Base-by-base conservation (phyloP, 2,888 invertebrate genomes). In the Tipula helvola region DNA sequence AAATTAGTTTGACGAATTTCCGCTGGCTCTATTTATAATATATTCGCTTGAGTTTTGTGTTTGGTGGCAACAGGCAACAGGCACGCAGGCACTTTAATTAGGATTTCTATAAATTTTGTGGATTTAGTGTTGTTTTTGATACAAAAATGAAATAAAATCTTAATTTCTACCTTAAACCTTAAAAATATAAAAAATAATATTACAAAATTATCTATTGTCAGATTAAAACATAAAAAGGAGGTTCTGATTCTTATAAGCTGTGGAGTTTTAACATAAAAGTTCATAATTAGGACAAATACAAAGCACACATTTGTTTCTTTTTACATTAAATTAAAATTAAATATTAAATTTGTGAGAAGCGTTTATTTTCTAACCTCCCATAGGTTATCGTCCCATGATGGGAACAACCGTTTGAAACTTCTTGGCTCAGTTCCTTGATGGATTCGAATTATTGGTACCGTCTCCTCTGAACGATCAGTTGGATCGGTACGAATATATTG, bases 361-460 rank as follows among this genome's bases (percentile, higher is more conserved):
- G 28, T 28, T 87, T 86, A 88, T 52, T 87, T 88, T 92, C 93
- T 92, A 88, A 95, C 95, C 90, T 93, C 92, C 95, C 95, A 95
- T 90, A 94, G 92, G 36, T 93, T 92, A 0, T 92, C 90, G 88
- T 96, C 94, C 97, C 97, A 97, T 1, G 91, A 90, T 0, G 95
- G 94, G 93, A 97, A 97, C 89, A 95, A 92, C 36, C 94, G 93
- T 89, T 93, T 96, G 92, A 97, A 97, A 44, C 93, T 93, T 3
- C 93, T 92, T 0, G 96, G 96, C 90, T 97, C 97, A 84, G 93
- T 92, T 3, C 95, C 95, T 90, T 97, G 96, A 88, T 94, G 94
- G 28, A 97, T 93, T 0, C 94, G 93, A 13, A 96, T 93, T 13
- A 96, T 93, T 41, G 95, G 92, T 0, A 95, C 94, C 0, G 94